Base-by-base conservation (phyloP, 1,140 invertebrate species). In the Aphelenchoides fujianensis region DNA sequence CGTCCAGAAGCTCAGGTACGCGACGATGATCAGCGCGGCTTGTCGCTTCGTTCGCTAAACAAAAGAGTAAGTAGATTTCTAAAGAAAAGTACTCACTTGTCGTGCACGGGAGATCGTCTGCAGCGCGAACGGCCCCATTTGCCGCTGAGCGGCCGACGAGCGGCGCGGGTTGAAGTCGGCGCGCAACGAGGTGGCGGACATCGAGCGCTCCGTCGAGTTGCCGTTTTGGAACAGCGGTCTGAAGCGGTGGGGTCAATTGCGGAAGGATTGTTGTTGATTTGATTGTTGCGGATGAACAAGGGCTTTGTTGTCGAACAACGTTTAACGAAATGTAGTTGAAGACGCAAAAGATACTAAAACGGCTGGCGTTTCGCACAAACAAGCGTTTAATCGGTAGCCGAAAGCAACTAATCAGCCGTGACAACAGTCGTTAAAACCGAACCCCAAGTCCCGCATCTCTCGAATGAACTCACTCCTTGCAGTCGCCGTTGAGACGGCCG, bases 1-100 rank as follows among this genome's bases (percentile, higher is more conserved):
- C 28, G 76, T 76, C 80, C 80, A 82, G 52, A 82, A 78, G 9
- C 74, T 80, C 59, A 82, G 53, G 72, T 82, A 82, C 9, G 81
- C 81, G 5, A 78, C 52, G 1, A 82, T 54, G 48, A 83, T 82
- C 2, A 82, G 52, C 7, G 81, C 75, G 12, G 76, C 80, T 77
- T 81, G 79, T 12, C 77, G 77, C 64, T 76, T 82, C 9, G 79
- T 69, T n/a, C 70, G 70, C 70, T 82, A 37, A 72, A 76, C 9
- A 27, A 19, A 64, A 36, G 3, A 23, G 5, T 12, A 5, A 63
- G 31, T 3, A 66, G 9, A 61, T 57, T 9, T n/a, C n/a, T n/a
- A n/a, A n/a, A n/a, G n/a, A n/a, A n/a, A n/a, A n/a, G n/a, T n/a
- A n/a, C n/a, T n/a, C n/a, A n/a, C n/a, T n/a, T n/a, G n/a, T 63